Base-by-base conservation (phyloP, 2,888 invertebrate genomes). In the Xanthorhoe spadicearia region DNA sequence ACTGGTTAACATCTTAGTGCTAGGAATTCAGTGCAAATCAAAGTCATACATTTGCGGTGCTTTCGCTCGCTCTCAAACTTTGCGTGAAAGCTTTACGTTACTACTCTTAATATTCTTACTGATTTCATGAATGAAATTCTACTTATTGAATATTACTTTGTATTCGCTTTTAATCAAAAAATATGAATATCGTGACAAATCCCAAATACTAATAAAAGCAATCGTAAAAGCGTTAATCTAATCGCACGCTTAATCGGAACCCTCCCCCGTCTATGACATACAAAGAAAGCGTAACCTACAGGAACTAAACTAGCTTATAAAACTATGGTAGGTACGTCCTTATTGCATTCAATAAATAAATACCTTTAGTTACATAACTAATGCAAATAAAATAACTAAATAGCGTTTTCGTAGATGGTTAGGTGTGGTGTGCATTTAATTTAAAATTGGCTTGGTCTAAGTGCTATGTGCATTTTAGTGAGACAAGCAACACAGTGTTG, bases 161-260 rank as follows among this genome's bases (percentile, higher is more conserved):
- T 38, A 56, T 50, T 50, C 32, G 49, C 52, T 62, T 61, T 70
- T 61, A 70, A 75, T 82, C 90, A 92, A 92, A 91, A 92, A 92
- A 92, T 92, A 92, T 92, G 92, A 91, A 92, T 92, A 92, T 87
- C 84, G 86, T 88, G 82, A 82, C 77, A 48, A 61, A 65, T 64
- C 51, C 28, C 52, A 62, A 69, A 72, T 65, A 66, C 68, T 63
- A 49, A 68, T 67, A 74, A 50, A 74, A 71, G 70, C 69, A 70
- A 72, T 71, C 60, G 50, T 68, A 57, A 64, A 70, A 70, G 70
- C 72, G 51, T 60, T 63, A 43, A 55, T 19, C 48, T 49, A 49
- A 46, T 51, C 51, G 38, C 48, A 57, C 35, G 51, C 15, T 17
- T 17, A 51, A 55, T 13, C 32, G 17, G 8, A 1, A 3, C 17